These are phyloP conservation scores for Cottus gobio DNA, from an alignment of 2,113 vertebrate species.

Conservation along the genomic window DNA sequence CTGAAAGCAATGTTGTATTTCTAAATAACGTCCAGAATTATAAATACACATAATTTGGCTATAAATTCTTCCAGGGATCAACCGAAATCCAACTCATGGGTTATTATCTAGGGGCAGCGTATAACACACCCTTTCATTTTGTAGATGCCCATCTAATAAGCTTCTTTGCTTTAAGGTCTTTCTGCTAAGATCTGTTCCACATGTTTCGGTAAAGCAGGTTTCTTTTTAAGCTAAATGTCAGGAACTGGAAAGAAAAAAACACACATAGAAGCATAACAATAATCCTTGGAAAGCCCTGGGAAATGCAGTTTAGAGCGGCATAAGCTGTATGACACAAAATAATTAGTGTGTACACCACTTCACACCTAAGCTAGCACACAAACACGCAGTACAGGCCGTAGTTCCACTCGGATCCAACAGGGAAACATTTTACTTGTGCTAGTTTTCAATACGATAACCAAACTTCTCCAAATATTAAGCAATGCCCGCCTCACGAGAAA, in stretches of 20 bases:
- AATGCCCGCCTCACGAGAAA: conserved; percentile 11
- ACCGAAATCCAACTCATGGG: conserved; percentile 36
- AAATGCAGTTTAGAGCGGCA: conserved; percentile 26
- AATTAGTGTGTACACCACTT: not conserved
- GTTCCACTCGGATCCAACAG: not conserved
- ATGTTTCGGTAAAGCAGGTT: conserved; percentile 46
- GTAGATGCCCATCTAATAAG: conserved; percentile 36
- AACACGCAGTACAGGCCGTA: not conserved
- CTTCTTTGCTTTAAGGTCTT: conserved; percentile 43
- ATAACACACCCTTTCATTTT: conserved; percentile 42
- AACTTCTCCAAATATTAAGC: conserved; percentile 6
- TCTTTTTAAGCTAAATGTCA: conserved; percentile 27
- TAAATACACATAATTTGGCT: conserved; percentile 41
- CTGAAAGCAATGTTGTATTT: conserved; percentile 38
- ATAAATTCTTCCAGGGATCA: conserved; percentile 47
- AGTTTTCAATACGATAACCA: conserved; percentile 14
- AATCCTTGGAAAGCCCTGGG: conserved; percentile 24
- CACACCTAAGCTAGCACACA: not conserved
- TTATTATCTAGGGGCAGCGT: conserved; percentile 26
- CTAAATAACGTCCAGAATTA: conserved; percentile 32
- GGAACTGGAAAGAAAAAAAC: not conserved
- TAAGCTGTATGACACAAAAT: conserved; percentile 5
- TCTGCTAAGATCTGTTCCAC: conserved; percentile 47
- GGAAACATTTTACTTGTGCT: too few species aligned
- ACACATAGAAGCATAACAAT: not conserved